These are phyloP conservation scores for Brachionichthys hirsutus DNA, from an alignment of 2,113 vertebrate genomes.

Conservation along the genomic window DNA sequence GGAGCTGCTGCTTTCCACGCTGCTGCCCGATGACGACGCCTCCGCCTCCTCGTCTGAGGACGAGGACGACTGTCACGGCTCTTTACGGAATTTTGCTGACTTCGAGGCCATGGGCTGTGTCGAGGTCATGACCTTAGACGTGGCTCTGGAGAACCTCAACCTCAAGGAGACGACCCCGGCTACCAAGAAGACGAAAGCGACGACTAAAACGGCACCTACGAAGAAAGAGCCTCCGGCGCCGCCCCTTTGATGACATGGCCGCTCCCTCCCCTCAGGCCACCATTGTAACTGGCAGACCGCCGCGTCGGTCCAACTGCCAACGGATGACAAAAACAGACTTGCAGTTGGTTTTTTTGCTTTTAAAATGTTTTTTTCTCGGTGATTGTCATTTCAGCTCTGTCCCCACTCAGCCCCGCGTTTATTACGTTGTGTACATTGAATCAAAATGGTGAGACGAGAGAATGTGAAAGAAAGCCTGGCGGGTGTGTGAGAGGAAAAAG, in stretches of 20 bases:
- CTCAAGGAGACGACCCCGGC: constrained; percentile 85
- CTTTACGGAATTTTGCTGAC: constrained; percentile 91
- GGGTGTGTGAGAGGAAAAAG: constrained; percentile 77
- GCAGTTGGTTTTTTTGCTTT: constrained; percentile 80
- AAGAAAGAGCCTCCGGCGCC: constrained; percentile 95
- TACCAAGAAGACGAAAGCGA: constrained; percentile 55
- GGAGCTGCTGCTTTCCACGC: constrained; percentile 96
- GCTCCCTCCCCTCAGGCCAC: constrained; percentile 58
- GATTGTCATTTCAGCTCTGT: constrained; percentile 99
- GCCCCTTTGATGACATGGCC: constrained; percentile 96
- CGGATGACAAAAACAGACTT: constrained; percentile 85
- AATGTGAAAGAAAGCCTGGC: constrained; percentile 71
- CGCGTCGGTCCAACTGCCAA: constrained; percentile 95
- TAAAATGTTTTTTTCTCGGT: constrained; percentile 78
- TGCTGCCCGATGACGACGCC: constrained; percentile 90
- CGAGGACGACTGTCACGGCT: constrained; percentile 83
- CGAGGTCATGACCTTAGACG: constrained; percentile 99
- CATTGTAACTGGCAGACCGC: constrained; percentile 69
- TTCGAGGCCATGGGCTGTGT: constrained; percentile 99
- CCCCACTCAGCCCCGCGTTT: constrained; percentile 71
- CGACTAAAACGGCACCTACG: constrained; percentile 77
- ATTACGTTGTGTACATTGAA: constrained; percentile 96
- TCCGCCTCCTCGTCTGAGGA: constrained; percentile 85
- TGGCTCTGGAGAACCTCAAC: constrained; percentile 99
- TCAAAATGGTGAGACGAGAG: constrained; percentile 90